Percentiles rank a stretch among this genome's conserved stretches.
phyloP scores from a whole-genome alignment of 2,888 invertebrate genomes.

The Lasius fuliginosus region DNA sequence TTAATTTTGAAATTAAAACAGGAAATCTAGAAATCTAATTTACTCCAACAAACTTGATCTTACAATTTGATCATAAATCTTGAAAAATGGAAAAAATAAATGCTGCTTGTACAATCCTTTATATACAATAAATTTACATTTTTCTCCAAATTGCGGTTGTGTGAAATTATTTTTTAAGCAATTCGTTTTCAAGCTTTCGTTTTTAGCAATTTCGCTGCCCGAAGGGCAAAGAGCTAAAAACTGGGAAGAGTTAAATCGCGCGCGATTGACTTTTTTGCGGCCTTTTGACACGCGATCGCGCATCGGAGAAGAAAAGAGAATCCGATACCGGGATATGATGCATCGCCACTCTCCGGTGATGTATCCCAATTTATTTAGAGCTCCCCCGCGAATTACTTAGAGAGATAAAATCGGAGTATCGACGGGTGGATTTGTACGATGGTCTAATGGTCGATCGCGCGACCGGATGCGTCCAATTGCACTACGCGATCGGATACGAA shows the following conservation, averaged over 20 bases:
- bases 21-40: not conserved
- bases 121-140: not conserved
- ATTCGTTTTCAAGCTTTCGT: not conserved
- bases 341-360: conserved; percentile 57
- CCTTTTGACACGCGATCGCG: conserved; percentile 13
- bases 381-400: conserved; percentile 70
- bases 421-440: conserved; percentile 74
- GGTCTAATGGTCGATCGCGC: conserved; percentile 50
- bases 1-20: not conserved
- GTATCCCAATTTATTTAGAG: conserved; percentile 68
- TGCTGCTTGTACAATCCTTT: not conserved
- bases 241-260: not conserved
- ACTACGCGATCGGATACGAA: not conserved
- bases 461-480: conserved; percentile 4
- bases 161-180: not conserved
- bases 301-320: not conserved
- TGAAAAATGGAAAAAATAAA: not conserved
- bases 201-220: not conserved
- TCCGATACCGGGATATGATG: conserved; percentile 58
- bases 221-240: not conserved
- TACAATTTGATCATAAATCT: not conserved
- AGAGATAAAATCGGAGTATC: conserved; percentile 72
- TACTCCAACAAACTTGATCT: not conserved
- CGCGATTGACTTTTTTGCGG: conserved; percentile 9
- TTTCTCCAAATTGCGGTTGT: not conserved